Evolutionary conservation across 2,888 invertebrate genomes (phyloP).

Genomic region (Drosophila buzzatii): DNA sequence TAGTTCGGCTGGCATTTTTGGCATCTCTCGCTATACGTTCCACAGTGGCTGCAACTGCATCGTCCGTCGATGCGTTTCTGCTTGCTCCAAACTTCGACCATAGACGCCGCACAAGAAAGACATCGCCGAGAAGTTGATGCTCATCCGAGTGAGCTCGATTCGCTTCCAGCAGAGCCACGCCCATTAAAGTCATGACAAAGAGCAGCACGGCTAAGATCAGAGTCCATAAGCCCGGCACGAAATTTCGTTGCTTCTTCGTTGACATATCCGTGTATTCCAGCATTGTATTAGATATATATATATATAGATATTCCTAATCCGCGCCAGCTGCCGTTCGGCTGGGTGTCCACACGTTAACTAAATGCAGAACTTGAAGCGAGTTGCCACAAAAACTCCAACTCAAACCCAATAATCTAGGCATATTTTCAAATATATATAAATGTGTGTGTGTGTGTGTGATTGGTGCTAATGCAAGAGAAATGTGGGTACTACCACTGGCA

Average conservation of each 20-base stretch:
- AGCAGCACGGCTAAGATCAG: constrained; percentile 50
- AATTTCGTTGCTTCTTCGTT: constrained; percentile 38
- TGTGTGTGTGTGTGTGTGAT: constrained; percentile 23
- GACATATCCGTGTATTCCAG: constrained; percentile 63
- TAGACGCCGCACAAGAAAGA: constrained; percentile 58
- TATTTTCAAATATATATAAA: background rate
- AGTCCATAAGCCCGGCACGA: constrained; percentile 52
- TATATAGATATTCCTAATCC: constrained; percentile 24
- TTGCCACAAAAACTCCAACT: constrained; percentile 57
- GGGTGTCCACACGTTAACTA: constrained; percentile 53
- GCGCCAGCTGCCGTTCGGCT: constrained; percentile 51
- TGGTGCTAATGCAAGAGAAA: constrained; percentile 70
- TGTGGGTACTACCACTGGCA: constrained; percentile 27
- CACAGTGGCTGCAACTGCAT: constrained; percentile 53
- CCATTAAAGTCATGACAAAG: constrained; percentile 54
- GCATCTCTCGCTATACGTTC: constrained; percentile 60
- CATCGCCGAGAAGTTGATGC: constrained; percentile 16
- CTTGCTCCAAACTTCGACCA: constrained; percentile 49
- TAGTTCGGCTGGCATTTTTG: constrained; percentile 32
- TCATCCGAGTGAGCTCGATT: constrained; percentile 22
- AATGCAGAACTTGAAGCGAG: constrained; percentile 30
- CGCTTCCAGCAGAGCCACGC: constrained; percentile 54
- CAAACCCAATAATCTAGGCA: constrained; percentile 7
- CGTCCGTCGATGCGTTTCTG: constrained; percentile 33
- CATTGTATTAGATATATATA: constrained; percentile 45